Base-by-base conservation (phyloP, 2,113 vertebrate genomes). In the Marmota monax region DNA sequence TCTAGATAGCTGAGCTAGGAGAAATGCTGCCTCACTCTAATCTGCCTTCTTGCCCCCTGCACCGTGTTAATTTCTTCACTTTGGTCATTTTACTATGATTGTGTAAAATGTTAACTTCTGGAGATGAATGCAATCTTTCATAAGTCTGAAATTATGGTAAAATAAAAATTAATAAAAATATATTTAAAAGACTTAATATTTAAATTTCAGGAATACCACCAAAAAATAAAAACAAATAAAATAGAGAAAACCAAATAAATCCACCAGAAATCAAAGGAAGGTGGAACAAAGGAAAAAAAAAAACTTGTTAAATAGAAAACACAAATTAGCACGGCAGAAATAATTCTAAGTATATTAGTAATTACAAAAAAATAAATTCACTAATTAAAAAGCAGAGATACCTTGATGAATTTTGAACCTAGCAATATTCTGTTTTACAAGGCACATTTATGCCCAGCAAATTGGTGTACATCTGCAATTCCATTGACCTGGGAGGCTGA, bases 121-220 rank as follows among this genome's bases (percentile, higher is more conserved):
- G 25, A 4, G 39, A 74, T 67, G 29, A 77, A 72, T 95, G n/a
- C 5, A 84, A 45, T 2, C 1, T 90, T 90, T 78, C 37, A 2
- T n/a, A 96, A 79, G 39, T 27, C 34, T 93, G 17, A 84, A 78
- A 65, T 86, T 70, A 94, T n/a, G 51, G 34, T 20, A 84, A 94
- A 96, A 93, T 87, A 16, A 79, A 97, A 94, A 74, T 84, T 63
- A 85, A 93, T 88, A 91, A 87, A 97, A 84, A 74, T 58, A 86
- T 4, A 69, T 48, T 88, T 78, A 51, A 93, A 84, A 91, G 27
- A 94, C 39, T 74, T 0, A 51, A 77, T 82, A 79, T 84, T 83
- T 76, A 94, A 90, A 95, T 90, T 93, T 77, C 25, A 95, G 58
- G 37, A 67, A 70, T 22, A 20, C 17, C 51, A 90, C 48, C 48